phyloP scores from a whole-genome alignment of 2,797 vertebrate genomes.

The Tokudaia muenninki region DNA sequence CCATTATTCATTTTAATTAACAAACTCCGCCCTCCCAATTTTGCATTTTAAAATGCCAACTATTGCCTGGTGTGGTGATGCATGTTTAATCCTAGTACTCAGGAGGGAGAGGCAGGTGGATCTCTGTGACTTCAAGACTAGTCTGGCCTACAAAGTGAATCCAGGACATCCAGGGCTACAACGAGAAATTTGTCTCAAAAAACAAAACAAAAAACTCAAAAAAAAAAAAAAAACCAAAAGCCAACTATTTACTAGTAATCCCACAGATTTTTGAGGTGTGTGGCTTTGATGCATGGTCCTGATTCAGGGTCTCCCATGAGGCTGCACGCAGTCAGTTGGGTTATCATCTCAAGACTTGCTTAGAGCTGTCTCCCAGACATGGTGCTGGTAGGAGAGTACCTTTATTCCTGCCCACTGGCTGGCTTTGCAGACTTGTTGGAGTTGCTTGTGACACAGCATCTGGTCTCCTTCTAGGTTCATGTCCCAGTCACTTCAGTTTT shows the following conservation, averaged over 20 bases:
- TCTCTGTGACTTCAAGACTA: neutral
- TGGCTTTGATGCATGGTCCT: neutral
- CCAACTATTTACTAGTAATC: neutral
- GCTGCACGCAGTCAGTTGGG: neutral
- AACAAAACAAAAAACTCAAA: neutral
- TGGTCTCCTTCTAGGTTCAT: neutral
- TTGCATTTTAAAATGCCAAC: conserved; percentile 7
- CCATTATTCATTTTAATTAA: neutral
- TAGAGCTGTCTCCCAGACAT: neutral
- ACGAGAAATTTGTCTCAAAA: neutral
- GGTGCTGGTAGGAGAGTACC: neutral
- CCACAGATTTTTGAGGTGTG: neutral
- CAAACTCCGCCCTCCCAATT: neutral
- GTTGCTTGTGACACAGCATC: neutral
- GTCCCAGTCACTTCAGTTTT: neutral
- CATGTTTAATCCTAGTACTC: neutral
- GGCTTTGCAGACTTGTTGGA: neutral
- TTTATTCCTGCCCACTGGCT: neutral
- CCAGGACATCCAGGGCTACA: neutral
- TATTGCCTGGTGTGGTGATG: neutral
- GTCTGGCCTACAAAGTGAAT: neutral
- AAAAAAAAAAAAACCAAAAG: neutral
- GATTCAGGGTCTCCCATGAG: neutral
- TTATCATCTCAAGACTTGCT: neutral
- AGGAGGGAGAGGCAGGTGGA: neutral